These are phyloP conservation scores for Lucinisca nassula DNA, from an alignment of 2,888 invertebrate genomes.

Conservation along the genomic window DNA sequence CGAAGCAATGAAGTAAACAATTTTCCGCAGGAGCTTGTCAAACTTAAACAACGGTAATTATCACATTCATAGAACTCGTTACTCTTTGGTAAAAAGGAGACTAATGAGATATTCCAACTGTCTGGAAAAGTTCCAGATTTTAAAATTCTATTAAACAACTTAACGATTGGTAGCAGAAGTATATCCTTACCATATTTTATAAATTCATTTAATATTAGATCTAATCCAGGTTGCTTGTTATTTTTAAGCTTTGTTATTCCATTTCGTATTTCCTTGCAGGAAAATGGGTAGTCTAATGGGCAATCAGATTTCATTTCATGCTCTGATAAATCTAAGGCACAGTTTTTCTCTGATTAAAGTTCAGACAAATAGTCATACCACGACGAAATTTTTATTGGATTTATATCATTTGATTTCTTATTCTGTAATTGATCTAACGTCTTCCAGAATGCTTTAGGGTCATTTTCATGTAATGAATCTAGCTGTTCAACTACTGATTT, in stretches of 20 bases:
- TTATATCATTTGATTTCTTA: not conserved
- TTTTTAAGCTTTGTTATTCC: not conserved
- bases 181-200: not conserved
- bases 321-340: not conserved
- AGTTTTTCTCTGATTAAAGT: not conserved
- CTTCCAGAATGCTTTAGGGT: not conserved
- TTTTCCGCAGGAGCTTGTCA: not conserved
- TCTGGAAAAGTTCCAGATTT: not conserved
- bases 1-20: not conserved
- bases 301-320: not conserved
- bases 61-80: not conserved
- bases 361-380: not conserved
- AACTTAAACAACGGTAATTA: not conserved
- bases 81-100: not conserved
- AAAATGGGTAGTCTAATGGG: not conserved
- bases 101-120: not conserved
- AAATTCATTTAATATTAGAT: not conserved
- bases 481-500: not conserved
- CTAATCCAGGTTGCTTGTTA: not conserved
- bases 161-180: not conserved
- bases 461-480: not conserved
- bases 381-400: not conserved
- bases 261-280: not conserved
- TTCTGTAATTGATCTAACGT: not conserved
- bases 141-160: not conserved